Base-by-base conservation (phyloP, 1,140 invertebrate genomes). In the Chymomyza costata region DNA sequence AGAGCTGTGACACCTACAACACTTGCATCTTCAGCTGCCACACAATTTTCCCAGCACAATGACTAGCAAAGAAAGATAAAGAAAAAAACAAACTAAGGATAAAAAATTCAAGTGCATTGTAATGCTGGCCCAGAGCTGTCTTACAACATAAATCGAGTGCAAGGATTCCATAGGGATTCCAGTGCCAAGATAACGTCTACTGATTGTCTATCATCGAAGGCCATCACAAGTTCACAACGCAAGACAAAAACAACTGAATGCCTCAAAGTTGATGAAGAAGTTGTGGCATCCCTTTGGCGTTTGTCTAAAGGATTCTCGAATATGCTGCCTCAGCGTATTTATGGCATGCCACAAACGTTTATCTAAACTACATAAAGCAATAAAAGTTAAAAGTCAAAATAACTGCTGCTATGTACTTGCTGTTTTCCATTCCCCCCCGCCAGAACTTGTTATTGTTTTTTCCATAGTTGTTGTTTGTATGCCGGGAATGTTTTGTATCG, bases 381-480 rank as follows among this genome's bases (percentile, higher is more conserved):
- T 78, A 78, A 78, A 78, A 78, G 71, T 78, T 78, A 80, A 78
- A 78, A 78, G 71, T 78, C 71, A 78, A n/a, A 78, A 78, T 76
- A 76, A 76, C 71, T 71, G 73, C 56, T n/a, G n/a, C n/a, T n/a
- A n/a, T 53, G 35, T 50, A 53, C 71, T 66, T 55, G 53, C 51
- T 66, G 46, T 78, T 71, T 7, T 52, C 32, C 45, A n/a, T n/a
- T n/a, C n/a, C n/a, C n/a, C n/a, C n/a, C n/a, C n/a, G n/a, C n/a
- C n/a, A n/a, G n/a, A n/a, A n/a, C n/a, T 13, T 41, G n/a, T 21
- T 32, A 40, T 39, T 45, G 25, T 46, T 53, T 2, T 48, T 51
- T n/a, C n/a, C n/a, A n/a, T n/a, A n/a, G 47, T 52, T 52, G 35
- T 38, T 68, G 49, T 41, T 46, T 60, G 43, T n/a, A n/a, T n/a